Evolutionary conservation across 2,888 invertebrate species (phyloP).

Genomic region (Brassicogethes aeneus): DNA sequence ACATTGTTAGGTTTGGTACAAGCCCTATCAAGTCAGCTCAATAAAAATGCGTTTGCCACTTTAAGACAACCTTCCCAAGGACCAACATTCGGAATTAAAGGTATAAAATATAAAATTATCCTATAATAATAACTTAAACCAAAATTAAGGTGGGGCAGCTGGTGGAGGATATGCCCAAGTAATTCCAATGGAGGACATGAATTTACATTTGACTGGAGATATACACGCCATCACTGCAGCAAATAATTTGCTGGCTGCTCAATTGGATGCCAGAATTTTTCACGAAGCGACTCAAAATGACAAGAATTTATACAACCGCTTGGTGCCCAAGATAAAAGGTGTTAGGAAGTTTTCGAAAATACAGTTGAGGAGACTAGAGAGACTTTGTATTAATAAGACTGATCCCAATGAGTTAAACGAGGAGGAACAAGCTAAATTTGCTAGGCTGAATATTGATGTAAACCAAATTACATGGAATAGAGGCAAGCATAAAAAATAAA

Average conservation of each 20-base stretch:
- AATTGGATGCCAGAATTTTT: conserved; percentile 92
- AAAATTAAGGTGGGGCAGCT: conserved; percentile 64
- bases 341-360: conserved; percentile 76
- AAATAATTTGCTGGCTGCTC: conserved; percentile 95
- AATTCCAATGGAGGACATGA: conserved; percentile 99
- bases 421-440: conserved; percentile 73
- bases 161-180: conserved; percentile 96
- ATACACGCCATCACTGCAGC: conserved; percentile 97
- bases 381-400: conserved; percentile 74
- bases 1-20: conserved; percentile 89
- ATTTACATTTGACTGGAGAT: conserved; percentile 95
- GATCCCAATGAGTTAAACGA: conserved; percentile 71
- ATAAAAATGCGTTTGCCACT: conserved; percentile 84
- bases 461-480: conserved; percentile 88
- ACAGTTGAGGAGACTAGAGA: conserved; percentile 64
- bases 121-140: background rate
- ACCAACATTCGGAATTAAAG: conserved; percentile 97
- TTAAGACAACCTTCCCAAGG: conserved; percentile 97
- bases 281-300: conserved; percentile 93
- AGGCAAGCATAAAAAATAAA: no score
- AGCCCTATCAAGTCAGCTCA: conserved; percentile 77
- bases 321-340: conserved; percentile 81
- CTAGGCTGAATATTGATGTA: conserved; percentile 83
- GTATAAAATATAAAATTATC: conserved; percentile 39
- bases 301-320: conserved; percentile 71